Evolutionary conservation across 2,888 invertebrate genomes (phyloP).

Genomic region (Dermolepida albohirtum): DNA sequence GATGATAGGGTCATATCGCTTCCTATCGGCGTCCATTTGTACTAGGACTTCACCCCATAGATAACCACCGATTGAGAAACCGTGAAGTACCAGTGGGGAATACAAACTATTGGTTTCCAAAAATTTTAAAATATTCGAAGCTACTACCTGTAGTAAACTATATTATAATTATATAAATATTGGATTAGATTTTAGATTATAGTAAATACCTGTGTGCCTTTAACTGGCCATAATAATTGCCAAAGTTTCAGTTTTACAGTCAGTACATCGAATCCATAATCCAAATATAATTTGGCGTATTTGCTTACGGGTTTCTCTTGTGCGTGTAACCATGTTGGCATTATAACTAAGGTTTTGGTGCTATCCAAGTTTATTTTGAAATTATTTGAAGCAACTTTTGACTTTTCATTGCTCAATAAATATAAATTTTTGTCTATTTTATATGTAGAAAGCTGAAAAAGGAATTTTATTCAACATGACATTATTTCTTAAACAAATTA

Average conservation of each 20-base stretch:
- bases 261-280: constrained; percentile 88
- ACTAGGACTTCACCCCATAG: constrained; percentile 87
- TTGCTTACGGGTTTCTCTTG: constrained; percentile 86
- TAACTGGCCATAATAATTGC: constrained; percentile 87
- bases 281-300: constrained; percentile 84
- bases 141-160: constrained; percentile 72
- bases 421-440: constrained; percentile 61
- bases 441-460: constrained; percentile 16
- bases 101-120: constrained; percentile 75
- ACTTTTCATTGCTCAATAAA: constrained; percentile 59
- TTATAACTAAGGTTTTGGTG: constrained; percentile 79
- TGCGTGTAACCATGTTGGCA: constrained; percentile 89
- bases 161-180: constrained; percentile 1
- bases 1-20: constrained; percentile 72
- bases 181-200: too few relatives aligned
- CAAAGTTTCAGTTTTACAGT: constrained; percentile 85
- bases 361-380: constrained; percentile 69
- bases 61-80: constrained; percentile 92
- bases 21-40: constrained; percentile 68
- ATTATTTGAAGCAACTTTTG: constrained; percentile 54
- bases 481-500: too few relatives aligned
- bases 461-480: not conserved
- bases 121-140: constrained; percentile 80
- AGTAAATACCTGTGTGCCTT: constrained; percentile 76
- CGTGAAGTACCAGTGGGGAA: constrained; percentile 82